Conservation (phyloP, 2,888 invertebrate species). For the Cephus rjabovi region DNA sequence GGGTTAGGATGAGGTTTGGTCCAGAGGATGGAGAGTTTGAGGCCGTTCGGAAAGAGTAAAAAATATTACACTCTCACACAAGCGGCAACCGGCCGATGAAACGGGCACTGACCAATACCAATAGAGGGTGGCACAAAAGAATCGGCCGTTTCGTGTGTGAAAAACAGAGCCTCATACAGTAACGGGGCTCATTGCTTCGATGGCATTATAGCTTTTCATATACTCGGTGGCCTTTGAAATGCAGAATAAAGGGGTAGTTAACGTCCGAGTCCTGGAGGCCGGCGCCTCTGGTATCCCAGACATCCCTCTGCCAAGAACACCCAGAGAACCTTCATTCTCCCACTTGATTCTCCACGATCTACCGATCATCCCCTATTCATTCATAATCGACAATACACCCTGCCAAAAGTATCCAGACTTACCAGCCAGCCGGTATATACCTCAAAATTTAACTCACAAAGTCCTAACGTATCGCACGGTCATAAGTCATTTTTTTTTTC, state of each 20-base stretch:
- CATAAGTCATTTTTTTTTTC: not conserved
- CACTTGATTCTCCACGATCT: not conserved
- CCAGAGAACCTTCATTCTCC: not conserved
- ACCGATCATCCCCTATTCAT: not conserved
- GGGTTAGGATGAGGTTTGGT: not conserved
- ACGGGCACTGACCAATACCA: constrained; percentile 62
- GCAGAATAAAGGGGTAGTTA: constrained; percentile 6
- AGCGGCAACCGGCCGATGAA: constrained; percentile 56
- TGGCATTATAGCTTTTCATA: constrained; percentile 49
- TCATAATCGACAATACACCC: not conserved
- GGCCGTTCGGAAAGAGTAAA: constrained; percentile 57
- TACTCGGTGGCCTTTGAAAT: constrained; percentile 7
- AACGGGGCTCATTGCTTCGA: constrained; percentile 34
- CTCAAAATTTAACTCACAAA: not conserved
- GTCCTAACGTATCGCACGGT: not conserved
- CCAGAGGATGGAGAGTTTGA: not conserved
- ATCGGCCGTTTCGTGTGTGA: constrained; percentile 50
- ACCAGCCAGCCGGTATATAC: not conserved
- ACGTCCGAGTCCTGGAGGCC: not conserved
- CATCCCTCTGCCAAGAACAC: not conserved
- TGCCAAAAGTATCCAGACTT: not conserved
- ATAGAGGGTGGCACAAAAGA: constrained; percentile 57
- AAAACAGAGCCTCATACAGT: constrained; percentile 47
- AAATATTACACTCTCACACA: constrained; percentile 63
- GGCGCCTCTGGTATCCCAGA: not conserved